Evolutionary conservation across 2,888 invertebrate species (phyloP), one percentile per base, ranked within the genome.

Genomic region (Phaonia tiefii): DNA sequence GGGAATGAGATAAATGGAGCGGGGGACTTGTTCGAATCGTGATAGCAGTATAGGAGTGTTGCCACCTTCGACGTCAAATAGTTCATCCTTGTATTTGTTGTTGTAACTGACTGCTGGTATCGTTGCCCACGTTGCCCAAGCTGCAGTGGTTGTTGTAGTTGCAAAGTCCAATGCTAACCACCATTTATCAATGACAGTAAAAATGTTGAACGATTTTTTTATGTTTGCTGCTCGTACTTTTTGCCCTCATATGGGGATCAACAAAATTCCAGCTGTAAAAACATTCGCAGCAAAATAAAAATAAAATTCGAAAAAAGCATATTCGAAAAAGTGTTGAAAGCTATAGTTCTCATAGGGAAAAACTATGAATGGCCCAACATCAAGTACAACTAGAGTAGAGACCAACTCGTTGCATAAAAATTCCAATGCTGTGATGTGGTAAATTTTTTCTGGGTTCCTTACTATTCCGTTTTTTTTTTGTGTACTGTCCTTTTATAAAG

Each of bases 101-200:
- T 39, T 15, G 58, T 37, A 26, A 51, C 4, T 5, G 5, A 22
- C 51, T 15, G 1, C 20, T 51, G 20, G 51, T 51, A 51, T 20
- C 51, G 20, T 51, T 31, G 3, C 31, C 31, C 31, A 31, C 8
- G 31, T 31, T 5, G 31, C 8, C n/a, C n/a, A 8, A 31, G 17
- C 15, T 58, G 56, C 8, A 22, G 26, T n/a, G 2, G 56, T 17
- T 10, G 22, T 37, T 60, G 60, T 60, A 31, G 44, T 46, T 25
- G 22, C 39, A 74, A 11, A 31, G 65, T 70, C 70, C 54, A 76
- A 70, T 44, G 22, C 51, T 63, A 76, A 42, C 54, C 56, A 56
- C 22, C 56, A 76, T 76, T 76, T 71, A 76, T 76, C 75, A 71
- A 65, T 71, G 76, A 76, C 76, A 71, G 65, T 49, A 49, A 58